Evolutionary conservation across 1,140 invertebrate species (phyloP), one percentile per base, ranked within the genome.

Genomic region (Agrypnia vestita): DNA sequence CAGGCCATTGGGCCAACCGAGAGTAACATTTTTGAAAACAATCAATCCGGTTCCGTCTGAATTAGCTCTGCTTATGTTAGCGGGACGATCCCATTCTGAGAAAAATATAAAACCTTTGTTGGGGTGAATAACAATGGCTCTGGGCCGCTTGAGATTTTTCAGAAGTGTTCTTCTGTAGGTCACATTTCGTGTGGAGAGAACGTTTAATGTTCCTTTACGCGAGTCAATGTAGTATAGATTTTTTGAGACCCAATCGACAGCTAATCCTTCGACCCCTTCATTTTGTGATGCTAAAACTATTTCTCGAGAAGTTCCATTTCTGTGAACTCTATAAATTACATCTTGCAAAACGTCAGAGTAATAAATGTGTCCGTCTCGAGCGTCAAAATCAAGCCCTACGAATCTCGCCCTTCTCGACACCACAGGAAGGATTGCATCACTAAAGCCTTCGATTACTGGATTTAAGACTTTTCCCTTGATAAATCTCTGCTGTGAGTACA

Each of bases 201-300:
- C 98, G 84, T 98, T 98, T 0, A 99, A 87, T 0, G 97, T 98
- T 81, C 97, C 97, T 89, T 98, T 97, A 10, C 97, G 92, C 9
- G 97, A 98, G 85, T 99, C 98, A 62, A 99, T 98, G 88, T 99
- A 99, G 87, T 99, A 99, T 0, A 99, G 90, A 86, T 99, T 99
- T 85, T 99, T 98, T 0, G 97, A 95, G 0, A 96, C 95, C 98
- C 98, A 99, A 86, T 99, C 98, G 0, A 99, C 95, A 0, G 97
- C 97, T 49, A 99, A 90, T 4, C 97, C 98, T 91, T 99, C 98
- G 0, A 99, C 97, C 0, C 97, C 97, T 89, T 99, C 97, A 85
- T 99, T 99, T 86, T 98, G 97, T 15, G 97, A 98, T 10, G 97
- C 97, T 17, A 99, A 86, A 0, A 99, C 97, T 69, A 97, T 98